Base-by-base conservation (phyloP, 1,140 invertebrate genomes). In the Cataglyphis hispanica region DNA sequence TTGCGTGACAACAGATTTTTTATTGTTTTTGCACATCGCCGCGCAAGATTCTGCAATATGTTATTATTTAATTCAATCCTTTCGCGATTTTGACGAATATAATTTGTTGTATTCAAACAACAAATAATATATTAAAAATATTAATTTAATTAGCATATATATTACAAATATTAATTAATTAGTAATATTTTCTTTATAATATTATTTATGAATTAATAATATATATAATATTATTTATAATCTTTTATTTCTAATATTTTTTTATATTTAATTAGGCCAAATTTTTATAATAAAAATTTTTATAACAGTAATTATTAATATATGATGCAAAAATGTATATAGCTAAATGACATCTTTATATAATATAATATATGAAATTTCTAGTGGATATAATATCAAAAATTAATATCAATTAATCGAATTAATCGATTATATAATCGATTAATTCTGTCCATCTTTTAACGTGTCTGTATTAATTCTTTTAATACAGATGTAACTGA, bases 1-100 rank as follows among this genome's bases (percentile, higher is more conserved):
- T 60, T 50, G 22, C 64, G 34, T 37, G 25, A 60, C 34, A 27
- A 72, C 19, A 72, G 37, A 81, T 60, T 72, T 69, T 19, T 72
- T 53, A 56, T 53, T 53, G 27, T 67, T 67, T 60, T 7, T 22
- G 34, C 27, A 27, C 11, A 13, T 16, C 0, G 10, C 22, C 37
- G 11, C 16, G 46, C 1, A 7, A 6, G 4, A 58, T 61, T 22
- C 22, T 43, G 66, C 66, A 13, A 25, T 8, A 19, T 58, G 1
- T 11, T 43, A 40, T 58, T 76, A 19, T 56, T 60, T 46, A 27
- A 69, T 69, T 78, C 37, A 25, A 58, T 69, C 13, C 6, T 31
- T 67, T 22, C n/a, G 3, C 43, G n/a, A n/a, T 78, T 64, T 53
- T 63, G n/a, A 25, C 13, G 16, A 80, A 40, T 31, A 56, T 56